Base-by-base conservation (phyloP, 2,797 vertebrate genomes). In the Rhabdophis nuchalis region DNA sequence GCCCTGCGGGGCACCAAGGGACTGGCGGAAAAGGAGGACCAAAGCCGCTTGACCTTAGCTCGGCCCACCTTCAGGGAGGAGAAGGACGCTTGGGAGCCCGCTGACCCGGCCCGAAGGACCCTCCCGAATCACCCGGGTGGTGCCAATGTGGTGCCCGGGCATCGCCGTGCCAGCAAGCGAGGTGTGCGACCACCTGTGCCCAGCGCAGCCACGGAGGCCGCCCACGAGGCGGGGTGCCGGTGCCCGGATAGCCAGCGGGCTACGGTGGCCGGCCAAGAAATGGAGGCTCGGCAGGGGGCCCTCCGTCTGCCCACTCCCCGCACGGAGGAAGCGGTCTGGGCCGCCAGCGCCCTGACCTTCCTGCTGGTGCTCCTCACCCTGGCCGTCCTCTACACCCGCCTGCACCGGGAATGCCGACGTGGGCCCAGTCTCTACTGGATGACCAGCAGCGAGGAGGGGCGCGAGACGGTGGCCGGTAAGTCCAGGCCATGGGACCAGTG, bases 281-380 rank as follows among this genome's bases (percentile, higher is more conserved):
- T 52, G 32, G 46, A 89, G 90, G 54, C 13, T 13, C 13, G 68
- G 0, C 96, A 82, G 2, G 94, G 61, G 16, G 68, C 72, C 0
- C 90, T 82, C 27, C 91, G 92, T 5, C 95, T 93, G 0, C 97
- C 96, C 68, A 98, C 98, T 4, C 97, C 96, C 0, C 98, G 98
- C 91, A 98, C 98, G 0, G 98, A 98, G 8, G 98, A 99, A 93
- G 99, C 98, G 0, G 96, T 97, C 89, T 99, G 98, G 99, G 99
- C 99, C 0, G 98, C 98, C 2, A 98, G 98, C 0, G 98, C 98
- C 0, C 96, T 99, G 85, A 98, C 98, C 18, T 98, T 99, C 95
- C 97, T 99, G 91, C 96, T 99, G 92, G 97, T 98, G 46, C 97
- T 99, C 88, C 97, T 99, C 46, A 98, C 98, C 0, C 96, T 99